A percentile compares a stretch with the other conserved stretches of the same genome.
phyloP scores from a whole-genome alignment of 2,888 invertebrate species.

The Sycophila texana region DNA sequence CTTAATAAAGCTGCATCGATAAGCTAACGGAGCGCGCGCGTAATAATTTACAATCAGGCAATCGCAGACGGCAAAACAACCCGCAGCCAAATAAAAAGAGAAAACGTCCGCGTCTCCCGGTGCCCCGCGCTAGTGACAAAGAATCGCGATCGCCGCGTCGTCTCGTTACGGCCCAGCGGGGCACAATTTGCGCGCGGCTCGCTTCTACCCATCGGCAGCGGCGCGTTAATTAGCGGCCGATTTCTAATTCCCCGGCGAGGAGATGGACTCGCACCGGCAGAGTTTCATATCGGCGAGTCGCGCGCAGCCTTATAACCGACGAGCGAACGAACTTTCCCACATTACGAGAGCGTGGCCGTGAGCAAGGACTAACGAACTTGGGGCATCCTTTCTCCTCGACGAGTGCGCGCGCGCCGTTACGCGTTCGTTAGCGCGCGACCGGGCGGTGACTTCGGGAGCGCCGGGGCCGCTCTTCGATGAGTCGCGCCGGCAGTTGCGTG shows the following conservation, averaged over 20 bases:
- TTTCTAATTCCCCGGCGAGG: slow-evolving; percentile 37
- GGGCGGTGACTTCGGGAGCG: neutral
- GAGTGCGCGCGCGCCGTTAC: neutral
- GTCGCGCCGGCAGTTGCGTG: no score
- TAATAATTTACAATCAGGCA: no score
- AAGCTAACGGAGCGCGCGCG: no score
- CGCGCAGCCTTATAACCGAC: neutral
- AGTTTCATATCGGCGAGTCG: slow-evolving; percentile 10
- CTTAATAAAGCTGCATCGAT: no score
- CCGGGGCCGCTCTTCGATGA: no score
- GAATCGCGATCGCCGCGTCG: no score
- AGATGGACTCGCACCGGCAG: slow-evolving; percentile 37
- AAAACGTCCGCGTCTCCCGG: no score
- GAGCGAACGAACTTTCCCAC: slow-evolving; percentile 52
- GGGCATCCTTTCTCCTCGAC: slow-evolving; percentile 47
- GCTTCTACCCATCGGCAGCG: neutral
- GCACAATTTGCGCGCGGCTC: slow-evolving; percentile 12
- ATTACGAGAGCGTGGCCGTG: slow-evolving; percentile 42
- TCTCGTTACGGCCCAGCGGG: no score
- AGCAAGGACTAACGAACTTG: slow-evolving; percentile 50
- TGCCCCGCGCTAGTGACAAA: no score
- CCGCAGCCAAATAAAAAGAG: no score
- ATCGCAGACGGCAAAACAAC: no score
- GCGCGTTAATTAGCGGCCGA: slow-evolving; percentile 41
- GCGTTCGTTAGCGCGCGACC: neutral